phyloP scores from a whole-genome alignment of 2,888 invertebrate species.

The Steromphala cineraria region DNA sequence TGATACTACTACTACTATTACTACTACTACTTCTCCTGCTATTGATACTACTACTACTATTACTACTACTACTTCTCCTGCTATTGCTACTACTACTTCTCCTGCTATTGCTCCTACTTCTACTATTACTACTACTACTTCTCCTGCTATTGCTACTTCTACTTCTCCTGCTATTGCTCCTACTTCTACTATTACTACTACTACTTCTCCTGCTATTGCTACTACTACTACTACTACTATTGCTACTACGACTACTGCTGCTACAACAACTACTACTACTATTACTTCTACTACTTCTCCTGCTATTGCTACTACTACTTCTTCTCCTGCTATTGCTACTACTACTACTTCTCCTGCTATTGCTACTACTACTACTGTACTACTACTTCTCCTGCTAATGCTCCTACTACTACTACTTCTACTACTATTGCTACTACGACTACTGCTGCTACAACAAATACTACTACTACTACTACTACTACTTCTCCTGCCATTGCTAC shows the following conservation, averaged over 20 bases:
- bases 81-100: constrained; percentile 28
- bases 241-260: too few species aligned
- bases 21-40: constrained; percentile 4
- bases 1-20: constrained; percentile 7
- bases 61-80: constrained; percentile 23
- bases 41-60: constrained; percentile 15
- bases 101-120: too few species aligned
- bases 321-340: not conserved
- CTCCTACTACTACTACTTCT: too few species aligned
- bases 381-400: too few species aligned
- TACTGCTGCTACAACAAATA: too few species aligned
- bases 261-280: too few species aligned
- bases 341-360: not conserved
- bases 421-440: too few species aligned
- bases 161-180: not conserved
- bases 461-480: not conserved
- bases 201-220: not conserved
- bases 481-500: not conserved
- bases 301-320: not conserved
- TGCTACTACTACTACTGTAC: not conserved
- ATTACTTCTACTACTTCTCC: too few species aligned
- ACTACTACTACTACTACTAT: not conserved
- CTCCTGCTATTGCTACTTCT: constrained; percentile 21
- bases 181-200: too few species aligned
- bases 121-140: constrained; percentile 22